phyloP scores from a whole-genome alignment of 2,797 vertebrate species.

The Ibycter americanus region DNA sequence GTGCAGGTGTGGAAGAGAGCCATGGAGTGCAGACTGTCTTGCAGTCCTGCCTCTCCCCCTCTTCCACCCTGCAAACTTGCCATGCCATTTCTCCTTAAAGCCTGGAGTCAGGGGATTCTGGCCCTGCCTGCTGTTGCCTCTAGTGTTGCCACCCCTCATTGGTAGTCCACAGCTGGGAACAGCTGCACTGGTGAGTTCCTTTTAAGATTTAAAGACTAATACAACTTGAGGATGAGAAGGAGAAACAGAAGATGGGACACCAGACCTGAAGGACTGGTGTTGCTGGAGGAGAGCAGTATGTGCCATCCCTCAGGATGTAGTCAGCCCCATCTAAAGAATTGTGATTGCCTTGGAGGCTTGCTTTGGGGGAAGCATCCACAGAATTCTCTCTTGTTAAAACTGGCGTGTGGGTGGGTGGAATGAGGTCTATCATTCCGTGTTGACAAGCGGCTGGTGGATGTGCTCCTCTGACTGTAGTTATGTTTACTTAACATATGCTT shows the following conservation, averaged over 20 bases:
- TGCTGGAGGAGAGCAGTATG: not conserved
- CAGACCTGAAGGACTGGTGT: not conserved
- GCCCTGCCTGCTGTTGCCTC: not conserved
- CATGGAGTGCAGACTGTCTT: accelerated
- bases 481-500: not conserved
- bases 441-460: not conserved
- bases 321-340: accelerated
- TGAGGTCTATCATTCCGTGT: not conserved
- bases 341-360: not conserved
- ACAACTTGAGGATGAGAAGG: not conserved
- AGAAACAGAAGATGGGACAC: not conserved
- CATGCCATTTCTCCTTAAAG: not conserved
- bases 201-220: not conserved
- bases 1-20: not conserved
- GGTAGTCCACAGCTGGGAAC: not conserved
- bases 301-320: not conserved
- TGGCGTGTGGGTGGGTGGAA: no score
- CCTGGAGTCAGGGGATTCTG: not conserved
- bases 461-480: not conserved
- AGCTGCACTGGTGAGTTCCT: not conserved
- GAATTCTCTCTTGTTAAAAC: not conserved
- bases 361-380: not conserved
- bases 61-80: not conserved
- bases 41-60: not conserved
- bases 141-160: not conserved